Evolutionary conservation across 2,888 invertebrate species (phyloP), one percentile per base, ranked within the genome.

Genomic region (Nomada flava): DNA sequence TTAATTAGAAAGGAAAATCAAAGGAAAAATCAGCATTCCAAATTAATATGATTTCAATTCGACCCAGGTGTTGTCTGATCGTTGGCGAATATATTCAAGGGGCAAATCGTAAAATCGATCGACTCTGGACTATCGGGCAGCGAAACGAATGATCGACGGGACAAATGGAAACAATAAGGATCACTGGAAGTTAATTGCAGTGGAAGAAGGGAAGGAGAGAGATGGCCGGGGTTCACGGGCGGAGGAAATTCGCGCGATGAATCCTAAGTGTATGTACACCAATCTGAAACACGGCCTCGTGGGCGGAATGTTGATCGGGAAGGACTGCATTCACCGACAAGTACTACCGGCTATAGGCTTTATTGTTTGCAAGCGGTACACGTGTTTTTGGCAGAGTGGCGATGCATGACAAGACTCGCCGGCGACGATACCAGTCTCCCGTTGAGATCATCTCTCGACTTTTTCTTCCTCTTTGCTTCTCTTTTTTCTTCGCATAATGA

Each of bases 351-450:
- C 57, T 50, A 57, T 72, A 44, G 36, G 23, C n/a, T 57, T 68
- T 64, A 26, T 75, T 57, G 50, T 79, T 79, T 69, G 68, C 68
- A 76, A 79, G 18, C 76, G 50, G 57, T 20, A 69, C 78, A 76
- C 76, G 78, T 59, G 78, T 64, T 60, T 15, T 36, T 42, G 52
- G 59, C 64, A 65, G 59, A 11, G 52, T 36, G 18, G 23, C 55
- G 23, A 13, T 20, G 63, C 29, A 75, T 68, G 26, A 42, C 18
- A 26, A 75, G n/a, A 50, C 13, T 23, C 4, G 15, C 23, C 26
- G 1, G 26, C 7, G 42, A 36, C 13, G 42, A 10, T 42, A 1
- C 18, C 11, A 44, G 13, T 29, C 7, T 10, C 9, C 11, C 20
- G 20, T 26, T 50, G 26, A 9, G 50, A 47, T 50, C 26, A 26